Conservation (phyloP, 2,888 invertebrate genomes). For the Amorpha juglandis region DNA sequence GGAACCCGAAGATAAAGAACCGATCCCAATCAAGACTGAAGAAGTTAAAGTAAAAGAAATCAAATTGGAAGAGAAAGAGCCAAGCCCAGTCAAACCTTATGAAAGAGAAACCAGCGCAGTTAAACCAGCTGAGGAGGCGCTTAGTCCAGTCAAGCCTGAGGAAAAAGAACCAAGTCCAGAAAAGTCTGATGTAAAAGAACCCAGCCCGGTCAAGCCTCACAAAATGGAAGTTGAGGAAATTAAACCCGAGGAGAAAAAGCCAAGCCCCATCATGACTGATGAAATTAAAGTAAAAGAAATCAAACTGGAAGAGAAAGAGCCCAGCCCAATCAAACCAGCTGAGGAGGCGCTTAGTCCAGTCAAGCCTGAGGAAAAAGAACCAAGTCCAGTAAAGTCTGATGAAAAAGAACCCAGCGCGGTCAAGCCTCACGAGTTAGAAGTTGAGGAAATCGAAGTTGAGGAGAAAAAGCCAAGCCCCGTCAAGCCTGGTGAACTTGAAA, state of each 20-base stretch:
- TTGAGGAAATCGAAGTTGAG: neutral
- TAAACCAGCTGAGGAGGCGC: no score
- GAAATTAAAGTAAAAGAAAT: no score
- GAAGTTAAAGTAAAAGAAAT: no score
- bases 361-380: no score
- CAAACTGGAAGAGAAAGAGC: no score
- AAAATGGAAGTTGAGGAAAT: neutral
- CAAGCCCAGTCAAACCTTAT: no score
- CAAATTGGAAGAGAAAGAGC: no score
- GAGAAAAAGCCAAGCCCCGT: slow-evolving; percentile 25
- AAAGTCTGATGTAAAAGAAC: slow-evolving; percentile 17
- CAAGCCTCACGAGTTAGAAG: neutral
- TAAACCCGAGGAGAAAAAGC: slow-evolving; percentile 14
- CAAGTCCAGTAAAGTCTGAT: neutral
- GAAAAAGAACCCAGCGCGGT: neutral
- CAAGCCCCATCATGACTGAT: neutral
- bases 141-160: no score
- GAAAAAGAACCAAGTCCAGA: no score
- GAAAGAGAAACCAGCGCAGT: no score
- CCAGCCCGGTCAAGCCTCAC: neutral
- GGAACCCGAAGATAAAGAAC: no score
- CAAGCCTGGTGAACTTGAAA: slow-evolving; percentile 27
- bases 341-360: slow-evolving; percentile 27
- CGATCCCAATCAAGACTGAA: no score
- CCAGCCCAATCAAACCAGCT: slow-evolving; percentile 10